Conservation (phyloP, 2,113 vertebrate species). For the Bos indicus region DNA sequence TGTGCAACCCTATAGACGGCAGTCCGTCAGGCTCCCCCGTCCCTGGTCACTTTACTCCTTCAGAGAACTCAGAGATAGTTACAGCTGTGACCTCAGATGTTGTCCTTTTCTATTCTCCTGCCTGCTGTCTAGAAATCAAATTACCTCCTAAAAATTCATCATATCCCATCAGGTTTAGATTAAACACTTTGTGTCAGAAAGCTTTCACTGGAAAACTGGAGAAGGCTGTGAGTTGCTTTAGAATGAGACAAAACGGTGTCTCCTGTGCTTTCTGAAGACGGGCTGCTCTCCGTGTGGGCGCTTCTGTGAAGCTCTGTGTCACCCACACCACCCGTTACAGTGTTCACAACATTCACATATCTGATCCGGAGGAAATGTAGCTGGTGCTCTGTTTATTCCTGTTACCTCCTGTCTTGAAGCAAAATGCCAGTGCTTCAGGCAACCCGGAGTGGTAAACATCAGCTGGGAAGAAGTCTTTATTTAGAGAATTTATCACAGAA, state of each 20-base stretch:
- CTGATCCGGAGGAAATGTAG: slow-evolving; percentile 61
- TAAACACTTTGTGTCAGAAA: neutral
- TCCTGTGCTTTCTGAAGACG: neutral
- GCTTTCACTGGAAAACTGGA: neutral
- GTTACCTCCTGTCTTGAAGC: slow-evolving; percentile 31
- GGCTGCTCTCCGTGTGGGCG: neutral
- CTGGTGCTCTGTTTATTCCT: slow-evolving; percentile 63
- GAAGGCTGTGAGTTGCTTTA: neutral
- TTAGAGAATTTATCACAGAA: neutral
- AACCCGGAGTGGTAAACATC: neutral
- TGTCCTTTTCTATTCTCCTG: neutral
- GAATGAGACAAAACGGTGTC: neutral
- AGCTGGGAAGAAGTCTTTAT: neutral
- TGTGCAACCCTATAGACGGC: too few relatives aligned
- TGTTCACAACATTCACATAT: slow-evolving; percentile 38
- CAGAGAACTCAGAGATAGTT: neutral
- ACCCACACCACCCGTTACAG: neutral
- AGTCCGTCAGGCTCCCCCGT: too few relatives aligned
- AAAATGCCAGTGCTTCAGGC: neutral
- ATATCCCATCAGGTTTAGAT: neutral
- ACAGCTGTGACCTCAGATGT: neutral
- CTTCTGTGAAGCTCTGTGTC: slow-evolving; percentile 14
- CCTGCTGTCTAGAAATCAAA: neutral
- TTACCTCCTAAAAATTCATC: neutral
- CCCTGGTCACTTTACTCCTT: neutral